Conservation (phyloP, 2,888 invertebrate genomes). For the Lucinisca nassula region DNA sequence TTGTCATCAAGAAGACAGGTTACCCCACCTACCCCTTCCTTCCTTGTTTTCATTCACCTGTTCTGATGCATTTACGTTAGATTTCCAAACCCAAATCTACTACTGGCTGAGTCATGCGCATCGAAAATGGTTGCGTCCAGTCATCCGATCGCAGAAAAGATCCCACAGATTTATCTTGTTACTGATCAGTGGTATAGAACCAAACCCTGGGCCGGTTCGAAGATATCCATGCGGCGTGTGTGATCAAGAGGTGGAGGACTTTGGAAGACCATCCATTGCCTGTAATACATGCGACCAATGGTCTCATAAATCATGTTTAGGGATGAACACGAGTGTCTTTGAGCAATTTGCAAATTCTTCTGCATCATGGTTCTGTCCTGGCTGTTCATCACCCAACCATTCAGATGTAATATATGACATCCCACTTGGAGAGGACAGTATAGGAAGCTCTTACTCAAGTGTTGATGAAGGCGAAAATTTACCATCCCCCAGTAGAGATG, state of each 20-base stretch:
- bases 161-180: neutral
- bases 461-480: conserved; percentile 2
- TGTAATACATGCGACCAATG: neutral
- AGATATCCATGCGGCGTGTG: conserved; percentile 35
- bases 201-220: neutral
- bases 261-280: neutral
- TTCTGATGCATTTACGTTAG: too few species aligned
- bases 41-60: too few species aligned
- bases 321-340: neutral
- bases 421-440: neutral
- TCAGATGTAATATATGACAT: neutral
- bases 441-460: conserved; percentile 6
- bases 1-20: too few species aligned
- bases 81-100: too few species aligned
- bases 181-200: neutral
- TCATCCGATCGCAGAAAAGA: too few species aligned
- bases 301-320: neutral
- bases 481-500: neutral
- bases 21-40: too few species aligned
- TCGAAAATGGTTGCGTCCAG: too few species aligned
- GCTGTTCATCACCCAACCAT: neutral
- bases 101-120: too few species aligned
- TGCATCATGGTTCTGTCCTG: neutral
- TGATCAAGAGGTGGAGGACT: neutral
- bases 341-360: neutral